Evolutionary conservation across 2,888 invertebrate genomes (phyloP).

Genomic region (Lepas anatifera): DNA sequence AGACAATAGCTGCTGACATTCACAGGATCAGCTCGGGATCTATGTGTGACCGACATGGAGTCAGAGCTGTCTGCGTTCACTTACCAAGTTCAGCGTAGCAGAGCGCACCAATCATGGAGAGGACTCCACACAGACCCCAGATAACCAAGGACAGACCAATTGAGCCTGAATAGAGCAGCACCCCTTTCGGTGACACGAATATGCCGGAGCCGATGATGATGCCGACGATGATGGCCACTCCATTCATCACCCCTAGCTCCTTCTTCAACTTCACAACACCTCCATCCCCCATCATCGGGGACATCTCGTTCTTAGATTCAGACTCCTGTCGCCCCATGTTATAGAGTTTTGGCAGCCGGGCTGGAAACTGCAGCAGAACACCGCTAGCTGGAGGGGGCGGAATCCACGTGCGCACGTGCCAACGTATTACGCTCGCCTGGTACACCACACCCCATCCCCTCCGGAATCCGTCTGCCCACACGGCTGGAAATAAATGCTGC

Average conservation of each 20-base stretch:
- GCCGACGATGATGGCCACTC: constrained; percentile 86
- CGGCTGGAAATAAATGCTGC: too few species aligned
- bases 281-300: constrained; percentile 6
- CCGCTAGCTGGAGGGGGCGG: too few species aligned
- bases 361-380: too few species aligned
- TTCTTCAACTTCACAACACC: constrained; percentile 58
- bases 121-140: constrained; percentile 76
- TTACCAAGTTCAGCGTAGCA: constrained; percentile 94
- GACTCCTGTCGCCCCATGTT: not conserved
- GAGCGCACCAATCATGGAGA: constrained; percentile 84
- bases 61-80: too few species aligned
- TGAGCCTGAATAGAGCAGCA: constrained; percentile 69
- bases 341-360: too few species aligned
- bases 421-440: too few species aligned
- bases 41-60: too few species aligned
- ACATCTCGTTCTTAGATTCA: not conserved
- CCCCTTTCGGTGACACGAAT: constrained; percentile 85
- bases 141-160: constrained; percentile 77
- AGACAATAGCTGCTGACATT: too few species aligned
- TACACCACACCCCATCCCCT: too few species aligned
- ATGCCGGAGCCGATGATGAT: constrained; percentile 91
- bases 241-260: constrained; percentile 70
- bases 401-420: too few species aligned
- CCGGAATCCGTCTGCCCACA: too few species aligned
- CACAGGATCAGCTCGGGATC: too few species aligned